Conservation (phyloP, 2,113 vertebrate species). For the Nesoenas mayeri region DNA sequence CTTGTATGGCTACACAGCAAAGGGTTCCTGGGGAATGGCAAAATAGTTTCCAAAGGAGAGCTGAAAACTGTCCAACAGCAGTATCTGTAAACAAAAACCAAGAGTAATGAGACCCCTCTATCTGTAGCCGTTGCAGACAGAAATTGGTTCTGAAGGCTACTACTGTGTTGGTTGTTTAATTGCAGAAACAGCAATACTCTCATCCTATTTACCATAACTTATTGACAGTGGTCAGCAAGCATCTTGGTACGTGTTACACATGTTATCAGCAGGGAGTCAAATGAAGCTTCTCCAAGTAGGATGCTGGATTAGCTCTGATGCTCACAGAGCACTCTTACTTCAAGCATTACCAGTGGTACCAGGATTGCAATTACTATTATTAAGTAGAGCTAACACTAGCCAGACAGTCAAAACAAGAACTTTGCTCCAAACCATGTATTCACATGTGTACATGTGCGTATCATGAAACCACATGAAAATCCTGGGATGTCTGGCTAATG, state of each 20-base stretch:
- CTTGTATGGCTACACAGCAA: not conserved
- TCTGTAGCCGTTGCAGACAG: not conserved
- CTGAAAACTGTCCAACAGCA: not conserved
- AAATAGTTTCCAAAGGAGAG: not conserved
- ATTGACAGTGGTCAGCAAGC: not conserved
- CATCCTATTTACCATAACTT: not conserved
- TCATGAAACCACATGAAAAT: not conserved
- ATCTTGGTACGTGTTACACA: accelerated
- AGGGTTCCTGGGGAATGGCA: not conserved
- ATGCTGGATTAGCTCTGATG: not conserved
- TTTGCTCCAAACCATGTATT: not conserved
- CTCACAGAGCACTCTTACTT: not conserved
- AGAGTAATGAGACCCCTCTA: not conserved
- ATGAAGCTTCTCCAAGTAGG: not conserved
- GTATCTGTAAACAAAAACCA: not conserved
- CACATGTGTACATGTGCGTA: accelerated
- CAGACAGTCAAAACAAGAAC: not conserved
- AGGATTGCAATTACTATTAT: not conserved
- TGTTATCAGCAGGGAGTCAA: not conserved
- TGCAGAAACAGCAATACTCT: not conserved
- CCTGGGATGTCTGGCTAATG: not conserved
- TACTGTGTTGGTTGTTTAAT: not conserved
- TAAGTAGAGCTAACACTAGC: not conserved
- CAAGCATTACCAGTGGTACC: not conserved
- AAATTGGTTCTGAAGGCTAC: not conserved